Base-by-base conservation (phyloP, 2,888 invertebrate genomes). In the Parasteatoda lunata region DNA sequence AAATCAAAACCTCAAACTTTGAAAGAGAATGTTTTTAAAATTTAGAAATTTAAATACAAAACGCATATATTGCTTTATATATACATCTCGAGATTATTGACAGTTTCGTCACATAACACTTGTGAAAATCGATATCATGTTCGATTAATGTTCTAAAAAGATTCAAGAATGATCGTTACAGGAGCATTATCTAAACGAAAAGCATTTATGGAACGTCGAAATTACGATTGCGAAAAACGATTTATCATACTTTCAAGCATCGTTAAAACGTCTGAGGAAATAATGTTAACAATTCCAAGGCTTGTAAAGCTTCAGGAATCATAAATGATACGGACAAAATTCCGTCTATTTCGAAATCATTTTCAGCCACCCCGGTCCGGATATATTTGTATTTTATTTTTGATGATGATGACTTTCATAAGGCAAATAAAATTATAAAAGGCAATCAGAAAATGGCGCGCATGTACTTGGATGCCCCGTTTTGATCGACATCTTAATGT, bases 251-350 rank as follows among this genome's bases (percentile, higher is more conserved):
- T 15, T 49, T 54, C 51, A 4, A 69, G n/a, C 66, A n/a, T 73
- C 73, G 66, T 81, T 81, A 81, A 81, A 73, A 15, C 75, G 81
- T 75, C 75, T n/a, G 11, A 51, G 68, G 54, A 73, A 81, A 66
- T 81, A 81, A 75, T 69, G 75, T 69, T n/a, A 66, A 69, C 81
- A 81, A 81, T 81, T 81, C 73, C 81, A 66, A 81, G 30, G 68
- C 52, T 13, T 45, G 45, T 30, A 30, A 51, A 48, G 65, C 51
- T 80, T 15, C 59, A 7, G 68, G 48, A 75, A 68, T 75, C 75
- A 81, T 81, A 81, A 81, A 70, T 54, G 82, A 52, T 69, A 64
- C 54, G 82, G 76, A 82, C 76, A 76, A 76, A 82, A 82, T 82
- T 69, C 76, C 64, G 30, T 75, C 59, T 30, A 76, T 82, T 75